Base-by-base conservation (phyloP, 37 sponge, comb jelly and placozoan genomes). In the Axinella damicornis region DNA sequence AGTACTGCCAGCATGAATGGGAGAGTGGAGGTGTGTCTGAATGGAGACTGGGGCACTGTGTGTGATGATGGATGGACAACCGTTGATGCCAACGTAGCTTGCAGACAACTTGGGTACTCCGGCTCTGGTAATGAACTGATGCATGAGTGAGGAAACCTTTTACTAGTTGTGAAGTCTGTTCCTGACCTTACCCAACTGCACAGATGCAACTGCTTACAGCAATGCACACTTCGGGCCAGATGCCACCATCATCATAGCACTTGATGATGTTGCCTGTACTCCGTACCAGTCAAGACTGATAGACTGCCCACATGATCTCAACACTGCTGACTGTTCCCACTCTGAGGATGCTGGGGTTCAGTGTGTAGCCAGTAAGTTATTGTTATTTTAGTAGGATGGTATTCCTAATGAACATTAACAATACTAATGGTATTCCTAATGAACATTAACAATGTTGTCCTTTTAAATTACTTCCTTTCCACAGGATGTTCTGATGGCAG, bases 1-100 rank as follows among this genome's bases (percentile, higher is more conserved):
- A 36, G 81, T 16, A 46, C 46, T 19, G 18, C 81, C 21, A n/a
- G 28, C 28, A n/a, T 24, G 35, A 17, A 79, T 1, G 81, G 81
- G 13, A 46, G 81, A 69, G 81, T 79, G 41, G 81, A 79, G 72
- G 81, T 79, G n/a, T 69, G 81, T 73, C 15, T 31, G 31, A 70
- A 21, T 34, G 53, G 37, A 53, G 6, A 21, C 14, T 68, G 67
- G 83, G 58, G 57, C 19, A 82, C 74, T n/a, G 69, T 82, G 54
- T 76, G 77, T 54, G 58, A 54, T 59, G 60, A 76, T 24, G 19
- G 15, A 16, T 76, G 77, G 77, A 55, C 25, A 24, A 54, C 36
- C 17, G 36, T n/a, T 25, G 83, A 82, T 73, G 83, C 83, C 25
- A 33, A 52, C 11, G 27, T 61, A 5, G 62, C 62, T 14, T 61